Base-by-base conservation (phyloP, 2,113 vertebrate genomes). In the Lamprologus sp. region DNA sequence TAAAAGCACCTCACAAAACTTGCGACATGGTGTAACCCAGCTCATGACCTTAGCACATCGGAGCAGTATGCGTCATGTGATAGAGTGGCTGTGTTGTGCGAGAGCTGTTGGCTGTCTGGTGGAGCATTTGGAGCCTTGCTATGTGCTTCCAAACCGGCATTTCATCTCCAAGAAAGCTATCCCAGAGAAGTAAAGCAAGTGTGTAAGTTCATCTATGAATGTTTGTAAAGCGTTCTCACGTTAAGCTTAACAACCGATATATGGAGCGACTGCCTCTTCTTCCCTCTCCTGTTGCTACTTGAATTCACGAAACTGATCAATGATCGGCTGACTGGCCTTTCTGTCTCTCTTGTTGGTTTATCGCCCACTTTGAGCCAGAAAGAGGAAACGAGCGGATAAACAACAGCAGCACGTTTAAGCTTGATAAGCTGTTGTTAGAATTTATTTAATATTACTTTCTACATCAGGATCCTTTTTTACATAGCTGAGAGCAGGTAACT, bases 141-240 rank as follows among this genome's bases (percentile, higher is more conserved):
- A 4, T 5, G 7, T 15, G 55, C 55, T 28, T 58, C 26, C 26
- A 28, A 58, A 58, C 55, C 1, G 0, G 13, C 55, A 58, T 58
- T 58, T 58, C 55, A 58, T 28, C 26, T 58, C 26, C 0, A 1
- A 58, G 55, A 58, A 58, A 58, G 55, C 23, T 58, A 58, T 58
- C 55, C 55, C 55, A 58, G 55, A 15, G 26, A 58, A 58, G 55
- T 28, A 58, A 58, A 58, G 55, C 26, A 58, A 28, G 23, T 28
- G 23, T 15, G 55, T 15, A 28, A 28, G 26, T 58, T 28, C 7
- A 58, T 28, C 55, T 28, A 3, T 28, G 23, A 58, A 58, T 15
- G 55, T 2, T 28, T 56, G 54, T 28, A 58, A 15, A 28, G 3
- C 23, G 0, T 5, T 58, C 7, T 15, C 3, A 58, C 4, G 0